A percentile compares a stretch with the other conserved stretches of the same genome.
These are phyloP conservation scores for Colossoma macropomum DNA, from an alignment of 2,113 vertebrate genomes.

Conservation along the genomic window DNA sequence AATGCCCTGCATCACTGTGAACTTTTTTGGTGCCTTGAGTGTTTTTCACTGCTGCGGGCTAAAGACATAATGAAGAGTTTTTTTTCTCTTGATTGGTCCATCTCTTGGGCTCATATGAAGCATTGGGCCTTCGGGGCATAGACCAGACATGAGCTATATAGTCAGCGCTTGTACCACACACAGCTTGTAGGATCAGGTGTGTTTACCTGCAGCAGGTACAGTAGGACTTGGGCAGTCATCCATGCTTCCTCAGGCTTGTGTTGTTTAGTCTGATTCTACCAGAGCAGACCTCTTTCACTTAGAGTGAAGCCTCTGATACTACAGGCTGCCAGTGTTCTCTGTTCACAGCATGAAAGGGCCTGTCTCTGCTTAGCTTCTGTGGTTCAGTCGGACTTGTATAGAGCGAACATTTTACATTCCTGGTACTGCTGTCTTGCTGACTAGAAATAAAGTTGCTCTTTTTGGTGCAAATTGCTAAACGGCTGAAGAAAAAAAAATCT, in stretches of 20 bases:
- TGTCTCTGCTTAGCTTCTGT: not conserved
- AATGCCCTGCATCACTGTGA: not conserved
- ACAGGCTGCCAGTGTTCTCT: not conserved
- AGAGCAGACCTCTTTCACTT: slow-evolving; percentile 16
- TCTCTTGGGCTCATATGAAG: no score
- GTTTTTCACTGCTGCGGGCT: no score
- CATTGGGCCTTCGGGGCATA: not conserved
- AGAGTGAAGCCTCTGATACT: slow-evolving; percentile 2
- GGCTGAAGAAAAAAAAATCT: not conserved
- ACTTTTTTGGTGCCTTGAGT: no score
- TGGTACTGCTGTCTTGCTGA: not conserved
- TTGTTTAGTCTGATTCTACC: slow-evolving; percentile 52
- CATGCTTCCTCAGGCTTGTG: slow-evolving; percentile 34
- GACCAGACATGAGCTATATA: slow-evolving; percentile 15
- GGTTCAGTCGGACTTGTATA: not conserved
- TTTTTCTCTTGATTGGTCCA: no score
- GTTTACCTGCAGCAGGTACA: slow-evolving; percentile 45
- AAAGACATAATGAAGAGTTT: no score
- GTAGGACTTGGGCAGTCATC: slow-evolving; percentile 31
- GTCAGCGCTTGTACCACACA: slow-evolving; percentile 3
- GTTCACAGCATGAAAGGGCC: not conserved
- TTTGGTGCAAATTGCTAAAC: not conserved
- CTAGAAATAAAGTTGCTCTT: not conserved
- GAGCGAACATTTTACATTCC: not conserved
- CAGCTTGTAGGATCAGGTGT: slow-evolving; percentile 12